phyloP scores from a whole-genome alignment of 2,113 vertebrate genomes.

The Miniopterus natalensis region DNA sequence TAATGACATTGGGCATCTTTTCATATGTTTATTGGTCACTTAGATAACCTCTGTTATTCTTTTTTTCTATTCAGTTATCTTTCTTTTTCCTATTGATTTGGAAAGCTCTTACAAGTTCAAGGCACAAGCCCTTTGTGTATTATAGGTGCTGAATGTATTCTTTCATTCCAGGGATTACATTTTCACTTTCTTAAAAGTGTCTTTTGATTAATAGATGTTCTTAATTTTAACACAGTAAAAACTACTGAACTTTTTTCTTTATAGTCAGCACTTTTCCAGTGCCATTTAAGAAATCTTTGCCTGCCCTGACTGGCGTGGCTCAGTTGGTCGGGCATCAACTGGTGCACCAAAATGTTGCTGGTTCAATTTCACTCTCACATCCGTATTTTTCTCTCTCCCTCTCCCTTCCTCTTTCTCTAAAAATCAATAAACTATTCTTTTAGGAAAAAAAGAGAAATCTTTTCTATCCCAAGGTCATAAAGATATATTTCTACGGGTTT shows the following conservation, averaged over 20 bases:
- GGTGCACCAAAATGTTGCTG: too few species aligned
- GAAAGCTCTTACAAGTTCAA: background rate
- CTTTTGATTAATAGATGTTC: background rate
- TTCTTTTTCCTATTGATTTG: background rate
- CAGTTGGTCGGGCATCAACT: too few species aligned
- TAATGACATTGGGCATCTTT: background rate
- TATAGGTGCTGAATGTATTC: background rate
- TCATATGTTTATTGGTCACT: background rate
- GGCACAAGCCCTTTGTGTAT: background rate
- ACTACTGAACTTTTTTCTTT: background rate
- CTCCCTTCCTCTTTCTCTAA: too few species aligned
- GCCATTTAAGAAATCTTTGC: background rate
- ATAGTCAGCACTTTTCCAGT: background rate
- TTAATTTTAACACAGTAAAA: background rate
- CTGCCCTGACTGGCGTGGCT: too few species aligned
- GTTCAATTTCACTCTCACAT: too few species aligned
- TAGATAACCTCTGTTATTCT: background rate
- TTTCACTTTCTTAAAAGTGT: conserved; percentile 14
- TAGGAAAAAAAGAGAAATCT: too few species aligned
- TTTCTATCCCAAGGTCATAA: background rate
- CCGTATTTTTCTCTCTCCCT: too few species aligned
- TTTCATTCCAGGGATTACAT: background rate
- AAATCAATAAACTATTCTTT: too few species aligned
- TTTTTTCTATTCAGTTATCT: background rate
- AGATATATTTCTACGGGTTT: background rate